A percentile compares a stretch with the other conserved stretches of the same genome.
Evolutionary conservation across 2,888 invertebrate species (phyloP).

Genomic region (Microctonus brassicae): DNA sequence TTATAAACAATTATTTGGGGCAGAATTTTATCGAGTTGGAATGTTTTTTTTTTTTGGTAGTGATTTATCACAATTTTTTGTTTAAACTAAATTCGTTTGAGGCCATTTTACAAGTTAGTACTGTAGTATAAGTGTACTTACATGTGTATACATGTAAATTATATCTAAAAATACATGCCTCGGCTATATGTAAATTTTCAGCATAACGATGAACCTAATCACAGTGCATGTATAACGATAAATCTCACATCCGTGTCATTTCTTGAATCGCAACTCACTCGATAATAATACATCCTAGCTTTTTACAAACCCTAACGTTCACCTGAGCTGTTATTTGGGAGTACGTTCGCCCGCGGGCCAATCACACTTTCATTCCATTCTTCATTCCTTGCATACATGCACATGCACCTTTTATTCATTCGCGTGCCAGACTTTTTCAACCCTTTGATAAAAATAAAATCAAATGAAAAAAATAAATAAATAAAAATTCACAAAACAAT

Average conservation of each 20-base stretch:
- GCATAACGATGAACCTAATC: slow-evolving; percentile 63
- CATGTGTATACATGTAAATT: not conserved
- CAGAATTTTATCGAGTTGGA: not conserved
- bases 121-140: too few species aligned
- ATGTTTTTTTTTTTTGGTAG: not conserved
- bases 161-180: slow-evolving; percentile 30
- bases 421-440: slow-evolving; percentile 1
- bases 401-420: not conserved
- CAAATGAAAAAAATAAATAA: too few species aligned
- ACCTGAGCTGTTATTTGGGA: slow-evolving; percentile 65
- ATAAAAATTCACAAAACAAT: too few species aligned
- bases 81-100: not conserved
- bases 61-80: not conserved
- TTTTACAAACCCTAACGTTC: slow-evolving; percentile 39
- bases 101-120: too few species aligned
- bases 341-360: slow-evolving; percentile 56
- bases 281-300: slow-evolving; percentile 66
- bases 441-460: not conserved
- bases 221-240: slow-evolving; percentile 62
- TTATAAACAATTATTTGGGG: not conserved
- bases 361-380: slow-evolving; percentile 53
- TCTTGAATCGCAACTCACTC: slow-evolving; percentile 63
- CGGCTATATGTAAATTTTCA: slow-evolving; percentile 51
- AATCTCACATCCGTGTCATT: slow-evolving; percentile 65
- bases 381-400: slow-evolving; percentile 29